These are phyloP conservation scores for Strix aluco DNA, from an alignment of 2,113 vertebrate genomes.

Conservation along the genomic window DNA sequence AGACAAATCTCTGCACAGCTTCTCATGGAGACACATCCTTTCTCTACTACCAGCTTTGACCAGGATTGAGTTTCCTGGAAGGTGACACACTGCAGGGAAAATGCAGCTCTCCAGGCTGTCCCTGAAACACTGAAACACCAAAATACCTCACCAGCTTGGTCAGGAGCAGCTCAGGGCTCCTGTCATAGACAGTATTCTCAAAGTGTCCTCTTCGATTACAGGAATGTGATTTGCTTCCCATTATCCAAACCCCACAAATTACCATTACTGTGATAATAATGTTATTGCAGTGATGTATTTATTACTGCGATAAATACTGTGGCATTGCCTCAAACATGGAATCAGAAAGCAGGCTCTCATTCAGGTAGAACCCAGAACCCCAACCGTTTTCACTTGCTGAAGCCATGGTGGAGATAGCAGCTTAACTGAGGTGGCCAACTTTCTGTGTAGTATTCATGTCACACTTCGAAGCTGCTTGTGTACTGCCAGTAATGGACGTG, in stretches of 20 bases:
- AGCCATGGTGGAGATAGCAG: neutral
- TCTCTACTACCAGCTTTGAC: neutral
- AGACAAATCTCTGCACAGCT: neutral
- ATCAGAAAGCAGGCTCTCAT: neutral
- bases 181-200: neutral
- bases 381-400: neutral
- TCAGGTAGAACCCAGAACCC: too few species aligned
- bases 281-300: neutral
- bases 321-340: neutral
- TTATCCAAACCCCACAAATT: neutral
- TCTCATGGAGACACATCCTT: neutral
- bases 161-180: neutral
- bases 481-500: neutral
- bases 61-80: neutral
- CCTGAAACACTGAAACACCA: neutral
- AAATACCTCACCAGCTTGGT: neutral
- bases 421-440: accelerated
- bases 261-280: neutral
- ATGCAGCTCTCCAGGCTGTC: neutral
- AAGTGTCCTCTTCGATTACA: neutral
- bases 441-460: accelerated
- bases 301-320: neutral
- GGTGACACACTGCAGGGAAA: neutral
- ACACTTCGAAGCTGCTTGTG: neutral
- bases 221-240: neutral